A percentile compares a stretch with the other conserved stretches of the same genome.
Evolutionary conservation across 2,888 invertebrate genomes (phyloP).

Genomic region (Erynnis tages): DNA sequence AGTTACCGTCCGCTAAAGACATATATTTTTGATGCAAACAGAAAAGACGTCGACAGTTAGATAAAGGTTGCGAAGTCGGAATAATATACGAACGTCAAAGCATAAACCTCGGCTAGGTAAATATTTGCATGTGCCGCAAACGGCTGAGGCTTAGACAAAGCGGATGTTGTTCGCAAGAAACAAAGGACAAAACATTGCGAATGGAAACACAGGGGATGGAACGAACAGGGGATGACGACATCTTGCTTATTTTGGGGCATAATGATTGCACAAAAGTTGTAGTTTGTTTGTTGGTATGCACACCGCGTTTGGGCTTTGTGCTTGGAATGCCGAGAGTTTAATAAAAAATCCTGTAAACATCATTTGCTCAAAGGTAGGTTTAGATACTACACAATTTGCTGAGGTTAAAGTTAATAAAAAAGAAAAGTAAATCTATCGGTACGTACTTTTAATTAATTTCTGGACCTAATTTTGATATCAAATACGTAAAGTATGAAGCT

Average conservation of each 20-base stretch:
- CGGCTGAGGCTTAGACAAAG: conserved; percentile 58
- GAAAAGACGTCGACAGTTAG: neutral
- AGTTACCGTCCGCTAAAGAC: neutral
- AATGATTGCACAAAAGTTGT: conserved; percentile 17
- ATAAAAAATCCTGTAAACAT: too few species aligned
- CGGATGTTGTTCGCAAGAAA: conserved; percentile 58
- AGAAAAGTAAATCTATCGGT: too few species aligned
- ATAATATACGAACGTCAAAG: conserved; percentile 57
- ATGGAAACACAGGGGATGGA: conserved; percentile 52
- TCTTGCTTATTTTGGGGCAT: conserved; percentile 31
- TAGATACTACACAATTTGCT: too few species aligned
- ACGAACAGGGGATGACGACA: conserved; percentile 32
- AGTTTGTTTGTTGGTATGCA: neutral
- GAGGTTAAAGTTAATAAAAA: too few species aligned
- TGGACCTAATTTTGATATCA: too few species aligned
- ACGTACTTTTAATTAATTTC: too few species aligned
- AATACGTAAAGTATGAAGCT: too few species aligned
- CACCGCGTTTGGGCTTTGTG: neutral
- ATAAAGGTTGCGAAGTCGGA: conserved; percentile 45
- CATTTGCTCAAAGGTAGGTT: too few species aligned
- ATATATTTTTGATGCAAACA: neutral
- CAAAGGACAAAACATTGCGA: conserved; percentile 64
- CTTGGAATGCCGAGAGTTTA: too few species aligned
- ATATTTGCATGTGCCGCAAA: conserved; percentile 64
- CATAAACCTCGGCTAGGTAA: conserved; percentile 57